Evolutionary conservation across 2,797 vertebrate genomes (phyloP).

Genomic region (Hydrolagus colliei): DNA sequence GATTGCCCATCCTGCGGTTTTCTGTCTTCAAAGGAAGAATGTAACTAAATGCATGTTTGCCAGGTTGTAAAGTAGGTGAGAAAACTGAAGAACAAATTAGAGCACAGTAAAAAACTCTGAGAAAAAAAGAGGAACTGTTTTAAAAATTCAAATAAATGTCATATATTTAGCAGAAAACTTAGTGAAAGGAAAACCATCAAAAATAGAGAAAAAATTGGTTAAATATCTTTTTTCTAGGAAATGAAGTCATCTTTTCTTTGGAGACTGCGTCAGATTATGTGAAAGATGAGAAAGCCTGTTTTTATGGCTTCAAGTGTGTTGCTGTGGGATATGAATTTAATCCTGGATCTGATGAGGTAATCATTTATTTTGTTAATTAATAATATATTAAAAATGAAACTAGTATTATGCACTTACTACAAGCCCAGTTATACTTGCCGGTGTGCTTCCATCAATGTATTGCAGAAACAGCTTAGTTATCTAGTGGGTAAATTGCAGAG

Average conservation of each 20-base stretch:
- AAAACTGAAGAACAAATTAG: no score
- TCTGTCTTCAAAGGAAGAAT: no score
- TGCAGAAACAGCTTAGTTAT: background rate
- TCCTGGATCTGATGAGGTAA: constrained; percentile 88
- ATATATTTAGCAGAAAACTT: background rate
- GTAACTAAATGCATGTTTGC: no score
- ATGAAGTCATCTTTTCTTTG: constrained; percentile 91
- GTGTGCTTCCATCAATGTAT: background rate
- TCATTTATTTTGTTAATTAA: constrained; percentile 24
- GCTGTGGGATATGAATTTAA: constrained; percentile 97
- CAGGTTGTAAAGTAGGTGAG: no score
- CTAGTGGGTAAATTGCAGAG: background rate
- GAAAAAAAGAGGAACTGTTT: no score
- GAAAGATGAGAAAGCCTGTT: constrained; percentile 95
- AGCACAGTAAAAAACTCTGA: no score
- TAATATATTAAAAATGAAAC: background rate
- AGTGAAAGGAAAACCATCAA: background rate
- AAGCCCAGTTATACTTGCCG: background rate
- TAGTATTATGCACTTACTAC: background rate
- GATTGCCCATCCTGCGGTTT: no score
- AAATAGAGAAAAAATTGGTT: background rate
- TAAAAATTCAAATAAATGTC: no score
- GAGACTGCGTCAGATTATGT: constrained; percentile 98
- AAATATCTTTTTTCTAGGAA: constrained; percentile 59
- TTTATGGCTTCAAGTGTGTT: constrained; percentile 95